Conservation (phyloP, 2,888 invertebrate species). For the Ferrisia virgata region DNA sequence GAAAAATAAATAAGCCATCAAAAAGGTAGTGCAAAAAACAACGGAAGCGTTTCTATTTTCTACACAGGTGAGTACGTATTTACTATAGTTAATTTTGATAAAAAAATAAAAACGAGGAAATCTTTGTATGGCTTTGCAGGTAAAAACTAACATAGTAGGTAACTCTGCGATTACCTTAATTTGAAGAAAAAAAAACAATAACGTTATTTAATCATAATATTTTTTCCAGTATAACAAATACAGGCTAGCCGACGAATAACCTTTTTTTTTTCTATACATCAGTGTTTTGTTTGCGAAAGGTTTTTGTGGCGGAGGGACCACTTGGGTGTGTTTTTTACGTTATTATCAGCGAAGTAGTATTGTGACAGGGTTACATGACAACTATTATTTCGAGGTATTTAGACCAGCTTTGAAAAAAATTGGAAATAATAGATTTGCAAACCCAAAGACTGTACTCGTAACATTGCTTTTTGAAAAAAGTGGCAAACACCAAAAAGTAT, state of each 20-base stretch:
- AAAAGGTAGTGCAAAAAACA: not conserved
- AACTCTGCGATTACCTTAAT: no score
- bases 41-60: not conserved
- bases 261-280: no score
- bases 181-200: no score
- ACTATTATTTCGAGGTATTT: not conserved
- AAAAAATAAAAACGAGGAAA: not conserved
- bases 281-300: no score
- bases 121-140: not conserved
- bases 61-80: not conserved
- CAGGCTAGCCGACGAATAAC: no score
- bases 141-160: no score
- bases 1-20: not conserved
- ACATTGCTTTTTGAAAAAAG: no score
- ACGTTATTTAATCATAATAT: no score
- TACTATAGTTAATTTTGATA: not conserved
- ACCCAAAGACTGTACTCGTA: not conserved
- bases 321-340: not conserved
- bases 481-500: not conserved
- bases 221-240: no score
- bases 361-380: no score
- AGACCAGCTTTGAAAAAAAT: not conserved
- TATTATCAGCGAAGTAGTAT: not conserved
- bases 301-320: no score
- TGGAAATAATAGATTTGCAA: not conserved